Evolutionary conservation across 2,113 vertebrate species (phyloP).

Genomic region (Alethe diademata): DNA sequence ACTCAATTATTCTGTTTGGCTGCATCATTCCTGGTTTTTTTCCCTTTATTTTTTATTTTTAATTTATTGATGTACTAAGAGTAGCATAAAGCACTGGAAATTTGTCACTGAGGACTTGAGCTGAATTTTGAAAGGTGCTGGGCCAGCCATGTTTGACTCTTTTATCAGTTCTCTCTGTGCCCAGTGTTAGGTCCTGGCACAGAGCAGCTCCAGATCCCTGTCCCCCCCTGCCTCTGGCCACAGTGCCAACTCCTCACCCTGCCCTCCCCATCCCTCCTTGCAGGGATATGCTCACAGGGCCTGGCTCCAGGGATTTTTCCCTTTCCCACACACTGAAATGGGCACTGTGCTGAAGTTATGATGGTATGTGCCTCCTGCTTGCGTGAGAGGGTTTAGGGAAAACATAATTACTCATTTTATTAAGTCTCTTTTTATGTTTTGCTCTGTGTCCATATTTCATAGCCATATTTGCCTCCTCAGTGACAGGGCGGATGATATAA

Average conservation of each 20-base stretch:
- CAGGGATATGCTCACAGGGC: not conserved
- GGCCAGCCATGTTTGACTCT: not conserved
- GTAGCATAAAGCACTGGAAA: not conserved
- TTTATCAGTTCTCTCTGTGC: not conserved
- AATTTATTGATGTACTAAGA: not conserved
- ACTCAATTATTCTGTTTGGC: not conserved
- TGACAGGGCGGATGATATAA: not conserved
- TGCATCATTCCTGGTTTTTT: not conserved
- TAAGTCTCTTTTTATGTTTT: conserved; percentile 29
- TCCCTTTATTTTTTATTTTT: not conserved
- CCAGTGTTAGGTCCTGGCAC: not conserved
- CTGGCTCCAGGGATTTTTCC: not conserved
- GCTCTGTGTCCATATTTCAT: not conserved
- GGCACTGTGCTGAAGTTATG: not conserved
- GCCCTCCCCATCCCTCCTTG: not conserved
- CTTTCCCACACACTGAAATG: not conserved
- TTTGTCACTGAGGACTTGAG: not conserved
- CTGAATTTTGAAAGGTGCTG: not conserved
- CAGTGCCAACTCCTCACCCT: not conserved
- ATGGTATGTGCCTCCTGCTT: not conserved
- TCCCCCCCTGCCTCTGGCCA: not conserved
- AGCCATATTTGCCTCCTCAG: not conserved
- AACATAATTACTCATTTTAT: conserved; percentile 43
- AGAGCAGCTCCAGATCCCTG: not conserved
- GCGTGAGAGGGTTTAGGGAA: conserved; percentile 1